Percentiles rank a stretch among this genome's conserved stretches.
Evolutionary conservation across 2,797 vertebrate species (phyloP).

Genomic region (Hoplostethus atlanticus): DNA sequence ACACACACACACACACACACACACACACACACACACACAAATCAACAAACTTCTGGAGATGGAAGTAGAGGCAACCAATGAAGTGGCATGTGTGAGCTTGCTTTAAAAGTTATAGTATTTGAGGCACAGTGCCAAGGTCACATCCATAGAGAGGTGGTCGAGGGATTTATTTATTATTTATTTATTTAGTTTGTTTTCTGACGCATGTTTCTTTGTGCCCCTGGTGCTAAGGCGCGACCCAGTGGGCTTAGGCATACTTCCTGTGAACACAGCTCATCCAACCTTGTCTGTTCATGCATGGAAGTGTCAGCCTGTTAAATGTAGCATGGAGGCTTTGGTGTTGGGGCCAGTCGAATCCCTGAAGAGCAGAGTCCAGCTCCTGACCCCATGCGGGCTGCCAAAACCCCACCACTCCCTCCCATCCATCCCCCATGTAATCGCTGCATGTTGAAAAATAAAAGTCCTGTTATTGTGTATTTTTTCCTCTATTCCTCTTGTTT

Average conservation of each 20-base stretch:
- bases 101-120: constrained; percentile 25
- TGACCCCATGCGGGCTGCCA: constrained; percentile 61
- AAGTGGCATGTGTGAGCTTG: background rate
- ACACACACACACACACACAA: no score
- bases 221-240: constrained; percentile 61
- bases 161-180: constrained; percentile 53
- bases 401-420: constrained; percentile 13
- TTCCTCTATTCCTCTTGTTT: constrained; percentile 3
- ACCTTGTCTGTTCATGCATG: constrained; percentile 64
- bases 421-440: background rate
- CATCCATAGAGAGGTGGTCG: constrained; percentile 38
- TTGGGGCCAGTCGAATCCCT: constrained; percentile 55
- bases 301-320: constrained; percentile 74
- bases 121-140: constrained; percentile 14
- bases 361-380: constrained; percentile 42
- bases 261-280: constrained; percentile 72
- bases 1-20: no score
- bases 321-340: constrained; percentile 69
- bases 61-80: background rate
- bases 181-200: constrained; percentile 37
- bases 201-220: constrained; percentile 50
- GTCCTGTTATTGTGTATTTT: constrained; percentile 15
- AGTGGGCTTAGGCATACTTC: constrained; percentile 55
- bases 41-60: background rate
- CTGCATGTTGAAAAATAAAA: constrained; percentile 28